Percentiles rank a stretch among this genome's conserved stretches.
Conservation (phyloP, 2,797 vertebrate species). For the Tadarida brasiliensis region DNA sequence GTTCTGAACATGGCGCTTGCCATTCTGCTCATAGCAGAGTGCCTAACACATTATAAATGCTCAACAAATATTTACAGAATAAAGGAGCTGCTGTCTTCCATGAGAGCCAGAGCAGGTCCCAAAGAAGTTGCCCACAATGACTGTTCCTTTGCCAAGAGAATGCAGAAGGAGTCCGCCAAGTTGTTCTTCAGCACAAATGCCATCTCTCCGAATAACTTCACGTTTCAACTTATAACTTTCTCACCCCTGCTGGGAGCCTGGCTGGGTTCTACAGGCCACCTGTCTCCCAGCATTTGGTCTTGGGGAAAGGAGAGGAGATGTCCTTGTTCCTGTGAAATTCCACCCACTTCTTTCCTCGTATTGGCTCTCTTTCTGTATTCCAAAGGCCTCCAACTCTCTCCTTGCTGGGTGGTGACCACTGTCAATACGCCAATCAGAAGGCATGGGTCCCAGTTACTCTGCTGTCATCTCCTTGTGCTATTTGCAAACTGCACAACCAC, state of each 20-base stretch:
- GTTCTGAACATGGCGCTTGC: neutral
- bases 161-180: slow-evolving; percentile 72
- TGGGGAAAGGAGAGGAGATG: neutral
- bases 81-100: neutral
- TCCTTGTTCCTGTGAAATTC: neutral
- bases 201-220: slow-evolving; percentile 62
- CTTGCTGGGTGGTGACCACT: neutral
- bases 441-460: neutral
- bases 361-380: neutral
- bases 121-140: slow-evolving; percentile 59
- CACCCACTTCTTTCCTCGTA: neutral
- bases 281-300: neutral
- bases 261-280: neutral
- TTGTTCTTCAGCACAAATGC: slow-evolving; percentile 78
- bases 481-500: neutral
- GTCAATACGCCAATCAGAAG: neutral
- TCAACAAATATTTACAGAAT: neutral
- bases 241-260: slow-evolving; percentile 25
- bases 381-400: neutral
- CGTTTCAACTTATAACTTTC: slow-evolving; percentile 71
- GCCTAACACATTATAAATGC: neutral
- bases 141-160: slow-evolving; percentile 82
- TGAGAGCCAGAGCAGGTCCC: neutral
- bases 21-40: neutral
- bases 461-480: neutral